Evolutionary conservation across 2,888 invertebrate genomes (phyloP), one percentile per base, ranked within the genome.

Genomic region (Apamea crenata): DNA sequence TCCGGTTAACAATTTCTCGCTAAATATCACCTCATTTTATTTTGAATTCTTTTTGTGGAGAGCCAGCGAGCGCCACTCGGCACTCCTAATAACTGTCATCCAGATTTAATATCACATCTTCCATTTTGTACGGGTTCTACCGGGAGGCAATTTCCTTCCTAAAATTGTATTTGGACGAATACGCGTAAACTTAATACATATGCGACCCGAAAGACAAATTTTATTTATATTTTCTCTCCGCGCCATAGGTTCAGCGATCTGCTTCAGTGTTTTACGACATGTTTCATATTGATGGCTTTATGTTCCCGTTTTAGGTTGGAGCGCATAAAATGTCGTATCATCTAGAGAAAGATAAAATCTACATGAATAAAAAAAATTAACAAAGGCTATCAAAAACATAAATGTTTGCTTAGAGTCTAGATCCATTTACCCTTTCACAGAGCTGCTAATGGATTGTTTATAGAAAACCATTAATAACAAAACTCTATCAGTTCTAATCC

Each of bases 31-130:
- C 90, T 93, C 92, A 92, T 93, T 93, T 91, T 91, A 91, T 91
- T 91, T 90, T 85, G 87, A 93, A 92, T 93, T 93, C 91, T 92
- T 94, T 94, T 91, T 92, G 92, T 91, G 90, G 91, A 91, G 89
- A 91, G 87, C 91, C 91, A 88, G 90, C 87, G 90, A 91, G 92
- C 89, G 90, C 90, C 89, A 93, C 92, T 94, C 94, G 88, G 91
- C 93, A 92, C 91, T 93, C 94, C 95, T 96, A 95, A 96, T 96
- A 96, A 95, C 96, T 96, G 96, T 95, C 96, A 96, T 95, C 94
- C 94, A 95, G 95, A 96, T 96, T 96, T 96, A 96, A 96, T 96
- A 96, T 96, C 94, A 93, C 94, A 95, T 95, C 94, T 96, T 91
- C 94, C 95, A 94, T 95, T 95, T 95, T 94, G 95, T 95, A 94